phyloP scores from a whole-genome alignment of 2,113 vertebrate genomes.

The Ceyx margarethae region DNA sequence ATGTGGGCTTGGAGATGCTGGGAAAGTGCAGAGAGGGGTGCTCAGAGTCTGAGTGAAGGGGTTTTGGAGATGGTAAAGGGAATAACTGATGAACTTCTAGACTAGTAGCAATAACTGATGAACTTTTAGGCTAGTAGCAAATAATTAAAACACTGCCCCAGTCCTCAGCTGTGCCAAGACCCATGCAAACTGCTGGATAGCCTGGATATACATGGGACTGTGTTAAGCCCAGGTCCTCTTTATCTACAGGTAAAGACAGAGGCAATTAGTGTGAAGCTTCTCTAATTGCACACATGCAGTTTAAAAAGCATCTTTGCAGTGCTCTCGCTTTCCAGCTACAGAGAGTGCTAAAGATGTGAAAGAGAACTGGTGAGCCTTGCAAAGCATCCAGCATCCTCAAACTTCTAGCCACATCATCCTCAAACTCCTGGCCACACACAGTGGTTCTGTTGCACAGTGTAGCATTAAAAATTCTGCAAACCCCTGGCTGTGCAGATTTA shows the following conservation, averaged over 20 bases:
- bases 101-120: neutral
- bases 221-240: neutral
- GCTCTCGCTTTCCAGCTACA: neutral
- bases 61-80: neutral
- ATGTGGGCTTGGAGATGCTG: neutral
- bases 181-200: neutral
- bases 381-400: neutral
- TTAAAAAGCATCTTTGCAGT: neutral
- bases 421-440: neutral
- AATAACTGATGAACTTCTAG: neutral
- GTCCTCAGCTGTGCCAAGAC: neutral
- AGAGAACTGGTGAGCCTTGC: neutral
- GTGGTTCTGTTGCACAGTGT: neutral
- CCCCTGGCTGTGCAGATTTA: neutral
- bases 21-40: neutral
- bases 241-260: neutral
- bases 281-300: neutral
- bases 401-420: neutral
- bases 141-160: neutral
- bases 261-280: neutral
- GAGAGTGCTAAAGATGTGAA: neutral
- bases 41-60: neutral
- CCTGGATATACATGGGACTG: neutral
- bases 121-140: neutral
- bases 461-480: neutral